Evolutionary conservation across 1,140 invertebrate genomes (phyloP).

Genomic region (Polypedilum vanderplanki): DNA sequence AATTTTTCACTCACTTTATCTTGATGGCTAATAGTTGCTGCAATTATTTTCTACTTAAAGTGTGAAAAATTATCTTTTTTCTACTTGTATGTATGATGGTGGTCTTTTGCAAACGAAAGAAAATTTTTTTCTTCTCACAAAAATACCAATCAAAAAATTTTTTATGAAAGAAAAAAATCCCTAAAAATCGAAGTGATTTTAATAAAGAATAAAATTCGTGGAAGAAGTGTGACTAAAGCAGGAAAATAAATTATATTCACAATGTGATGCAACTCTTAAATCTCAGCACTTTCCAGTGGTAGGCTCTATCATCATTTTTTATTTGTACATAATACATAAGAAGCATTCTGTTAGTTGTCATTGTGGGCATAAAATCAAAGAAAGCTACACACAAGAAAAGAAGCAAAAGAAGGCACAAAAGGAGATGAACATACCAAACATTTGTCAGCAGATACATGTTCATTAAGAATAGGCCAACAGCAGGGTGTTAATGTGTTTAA

Average conservation of each 20-base stretch:
- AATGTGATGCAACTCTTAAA: not conserved
- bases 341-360: not conserved
- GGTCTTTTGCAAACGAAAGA: too few species aligned
- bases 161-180: too few species aligned
- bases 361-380: constrained; percentile 8
- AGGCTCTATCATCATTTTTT: not conserved
- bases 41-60: too few species aligned
- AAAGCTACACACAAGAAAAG: not conserved
- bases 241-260: not conserved
- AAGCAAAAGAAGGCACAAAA: not conserved
- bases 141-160: too few species aligned
- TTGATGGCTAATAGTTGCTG: too few species aligned
- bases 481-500: constrained; percentile 26
- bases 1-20: too few species aligned
- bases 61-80: too few species aligned
- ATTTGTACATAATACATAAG: not conserved
- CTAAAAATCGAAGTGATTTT: not conserved
- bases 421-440: constrained; percentile 2
- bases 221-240: not conserved
- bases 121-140: too few species aligned
- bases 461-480: constrained; percentile 26
- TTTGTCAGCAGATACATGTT: constrained; percentile 26
- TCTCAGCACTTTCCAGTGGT: not conserved
- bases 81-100: too few species aligned
- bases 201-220: constrained; percentile 13